Percentiles rank a stretch among this genome's conserved stretches.
These are phyloP conservation scores for Stenurella melanura DNA, from an alignment of 2,888 invertebrate genomes.

Conservation along the genomic window DNA sequence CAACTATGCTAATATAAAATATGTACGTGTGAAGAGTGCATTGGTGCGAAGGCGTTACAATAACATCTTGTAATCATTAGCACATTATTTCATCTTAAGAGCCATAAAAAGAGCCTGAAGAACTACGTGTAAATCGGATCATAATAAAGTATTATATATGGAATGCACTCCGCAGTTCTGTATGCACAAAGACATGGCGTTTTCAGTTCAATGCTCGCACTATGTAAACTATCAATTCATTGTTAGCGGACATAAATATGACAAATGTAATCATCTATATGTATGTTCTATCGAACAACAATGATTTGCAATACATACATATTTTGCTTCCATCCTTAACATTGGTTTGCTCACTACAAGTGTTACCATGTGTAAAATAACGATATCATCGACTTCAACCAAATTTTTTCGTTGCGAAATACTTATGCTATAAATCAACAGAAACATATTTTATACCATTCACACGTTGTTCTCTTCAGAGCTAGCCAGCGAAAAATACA, in stretches of 20 bases:
- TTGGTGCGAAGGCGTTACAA: neutral
- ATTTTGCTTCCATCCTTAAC: constrained; percentile 11
- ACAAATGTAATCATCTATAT: constrained; percentile 40
- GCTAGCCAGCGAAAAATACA: too few species aligned
- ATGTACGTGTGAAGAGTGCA: neutral
- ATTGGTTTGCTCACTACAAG: neutral
- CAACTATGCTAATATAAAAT: too few species aligned
- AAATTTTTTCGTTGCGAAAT: too few species aligned
- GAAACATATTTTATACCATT: too few species aligned
- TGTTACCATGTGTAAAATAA: neutral
- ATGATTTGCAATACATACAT: constrained; percentile 30
- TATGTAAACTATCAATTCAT: constrained; percentile 36
- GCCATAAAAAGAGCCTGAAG: neutral
- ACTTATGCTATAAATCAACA: too few species aligned
- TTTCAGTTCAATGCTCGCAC: constrained; percentile 33
- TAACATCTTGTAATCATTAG: constrained; percentile 15
- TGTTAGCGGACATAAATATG: constrained; percentile 38
- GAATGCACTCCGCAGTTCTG: constrained; percentile 18
- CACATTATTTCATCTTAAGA: constrained; percentile 5
- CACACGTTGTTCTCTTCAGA: too few species aligned
- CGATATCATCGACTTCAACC: neutral
- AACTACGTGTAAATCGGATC: constrained; percentile 18
- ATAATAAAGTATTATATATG: constrained; percentile 31
- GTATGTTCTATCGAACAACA: constrained; percentile 28
- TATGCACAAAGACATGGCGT: constrained; percentile 20